Evolutionary conservation across 2,888 invertebrate species (phyloP).

Genomic region (Acrobasis repandana): DNA sequence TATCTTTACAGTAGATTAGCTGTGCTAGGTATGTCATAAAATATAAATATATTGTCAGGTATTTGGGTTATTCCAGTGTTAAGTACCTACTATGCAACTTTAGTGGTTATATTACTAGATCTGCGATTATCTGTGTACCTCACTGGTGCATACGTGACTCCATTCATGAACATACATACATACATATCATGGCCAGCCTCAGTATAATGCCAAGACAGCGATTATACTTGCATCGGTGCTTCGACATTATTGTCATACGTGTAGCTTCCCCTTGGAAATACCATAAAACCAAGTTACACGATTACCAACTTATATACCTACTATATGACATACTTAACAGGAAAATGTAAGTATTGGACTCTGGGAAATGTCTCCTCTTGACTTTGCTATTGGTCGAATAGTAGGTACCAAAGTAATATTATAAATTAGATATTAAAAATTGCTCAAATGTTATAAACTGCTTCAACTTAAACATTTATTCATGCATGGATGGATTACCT

Average conservation of each 20-base stretch:
- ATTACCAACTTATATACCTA: no score
- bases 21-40: neutral
- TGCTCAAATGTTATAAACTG: no score
- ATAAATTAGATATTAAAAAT: no score
- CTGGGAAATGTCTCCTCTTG: neutral
- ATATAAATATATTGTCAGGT: neutral
- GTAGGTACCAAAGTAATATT: no score
- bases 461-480: no score
- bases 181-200: neutral
- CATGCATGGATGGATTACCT: no score
- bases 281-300: neutral
- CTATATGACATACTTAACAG: neutral
- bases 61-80: conserved; percentile 21
- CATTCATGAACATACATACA: conserved; percentile 24
- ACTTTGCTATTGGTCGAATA: no score
- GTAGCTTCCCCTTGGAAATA: neutral
- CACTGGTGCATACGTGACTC: conserved; percentile 25
- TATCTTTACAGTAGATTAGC: conserved; percentile 1
- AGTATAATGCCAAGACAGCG: neutral
- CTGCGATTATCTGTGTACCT: conserved; percentile 4
- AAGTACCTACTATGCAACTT: neutral
- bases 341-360: neutral
- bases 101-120: neutral
- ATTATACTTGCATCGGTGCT: neutral
- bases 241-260: neutral